Base-by-base conservation (phyloP, 1,140 invertebrate species). In the Aplysia californica region DNA sequence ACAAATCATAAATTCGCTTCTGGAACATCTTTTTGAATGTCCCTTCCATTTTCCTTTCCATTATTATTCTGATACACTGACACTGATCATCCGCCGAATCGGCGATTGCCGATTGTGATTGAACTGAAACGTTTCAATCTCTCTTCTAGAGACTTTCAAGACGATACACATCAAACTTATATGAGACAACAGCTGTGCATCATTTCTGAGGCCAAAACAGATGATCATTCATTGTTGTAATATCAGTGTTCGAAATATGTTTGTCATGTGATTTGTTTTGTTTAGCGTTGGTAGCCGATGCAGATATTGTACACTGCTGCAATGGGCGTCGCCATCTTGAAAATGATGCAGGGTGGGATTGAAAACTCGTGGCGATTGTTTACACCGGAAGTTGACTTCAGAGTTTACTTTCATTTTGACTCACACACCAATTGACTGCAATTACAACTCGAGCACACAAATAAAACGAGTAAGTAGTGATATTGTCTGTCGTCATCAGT, bases 1-100 rank as follows among this genome's bases (percentile, higher is more conserved):
- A 69, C 6, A 89, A 58, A 78, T 90, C 89, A 75, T 90, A 89
- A 6, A 83, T 75, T 76, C 86, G 81, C 71, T 87, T 88, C 71
- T 90, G 89, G 10, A 90, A 41, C 5, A 89, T 80, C 82, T 90
- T 90, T 66, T 84, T 73, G 1, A 77, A 61, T 39, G 56, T 71
- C 0, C 76, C 44, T 3, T 79, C 80, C 80, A 81, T 81, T 64
- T 73, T 55, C n/a, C n/a, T n/a, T n/a, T n/a, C n/a, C n/a, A n/a
- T n/a, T n/a, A n/a, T n/a, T n/a, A n/a, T n/a, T n/a, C n/a, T n/a
- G n/a, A n/a, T n/a, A n/a, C n/a, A n/a, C n/a, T n/a, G n/a, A n/a
- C n/a, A n/a, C n/a, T n/a, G n/a, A n/a, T n/a, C n/a, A n/a, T n/a
- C n/a, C n/a, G n/a, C n/a, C n/a, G n/a, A n/a, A n/a, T n/a, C n/a